A percentile compares a stretch with the other conserved stretches of the same genome.
Evolutionary conservation across 2,888 invertebrate species (phyloP).

Genomic region (Polydesmus complanatus): DNA sequence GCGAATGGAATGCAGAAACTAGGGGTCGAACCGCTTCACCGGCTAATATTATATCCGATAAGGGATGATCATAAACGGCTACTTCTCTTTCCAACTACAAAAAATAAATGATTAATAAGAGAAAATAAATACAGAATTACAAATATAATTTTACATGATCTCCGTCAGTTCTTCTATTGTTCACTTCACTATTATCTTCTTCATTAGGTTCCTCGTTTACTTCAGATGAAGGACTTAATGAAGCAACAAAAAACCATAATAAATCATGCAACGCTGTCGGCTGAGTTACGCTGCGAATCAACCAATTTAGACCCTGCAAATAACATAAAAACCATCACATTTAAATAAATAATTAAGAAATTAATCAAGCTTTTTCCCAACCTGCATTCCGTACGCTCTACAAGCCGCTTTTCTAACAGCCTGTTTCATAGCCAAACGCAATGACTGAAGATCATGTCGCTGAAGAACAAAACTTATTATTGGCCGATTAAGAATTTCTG

Average conservation of each 20-base stretch:
- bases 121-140: no score
- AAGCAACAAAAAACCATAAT: slow-evolving; percentile 90
- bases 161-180: slow-evolving; percentile 23
- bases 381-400: slow-evolving; percentile 69
- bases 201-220: slow-evolving; percentile 39
- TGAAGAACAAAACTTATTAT: slow-evolving; percentile 76
- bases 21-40: slow-evolving; percentile 41
- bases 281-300: slow-evolving; percentile 78
- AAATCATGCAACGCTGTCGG: slow-evolving; percentile 84
- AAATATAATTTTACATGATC: slow-evolving; percentile 21
- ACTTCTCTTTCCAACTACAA: slow-evolving; percentile 23
- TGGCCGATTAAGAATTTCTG: slow-evolving; percentile 57
- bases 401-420: slow-evolving; percentile 52
- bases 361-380: no score
- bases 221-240: slow-evolving; percentile 46
- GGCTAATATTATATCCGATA: slow-evolving; percentile 62
- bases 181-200: slow-evolving; percentile 32
- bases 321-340: not conserved
- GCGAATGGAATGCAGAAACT: slow-evolving; percentile 62
- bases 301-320: slow-evolving; percentile 78
- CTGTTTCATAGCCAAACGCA: slow-evolving; percentile 75
- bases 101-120: no score
- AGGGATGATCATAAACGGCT: slow-evolving; percentile 55
- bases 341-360: not conserved
- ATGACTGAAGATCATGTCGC: slow-evolving; percentile 66